Evolutionary conservation across 1,140 invertebrate species (phyloP).

Genomic region (Pseudomyrmex pallidus): DNA sequence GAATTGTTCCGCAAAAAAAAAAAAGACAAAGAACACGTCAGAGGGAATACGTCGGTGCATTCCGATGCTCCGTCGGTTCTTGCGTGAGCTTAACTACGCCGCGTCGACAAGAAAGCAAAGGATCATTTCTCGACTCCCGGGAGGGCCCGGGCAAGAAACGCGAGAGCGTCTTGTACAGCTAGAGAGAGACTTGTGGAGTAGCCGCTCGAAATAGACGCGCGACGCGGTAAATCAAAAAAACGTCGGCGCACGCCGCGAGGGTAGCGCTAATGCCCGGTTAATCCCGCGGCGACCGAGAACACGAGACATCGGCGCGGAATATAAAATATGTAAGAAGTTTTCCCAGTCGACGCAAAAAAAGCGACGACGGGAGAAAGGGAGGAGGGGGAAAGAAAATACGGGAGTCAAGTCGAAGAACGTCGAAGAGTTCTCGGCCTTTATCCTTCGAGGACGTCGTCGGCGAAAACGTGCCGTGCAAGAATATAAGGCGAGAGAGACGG

Average conservation of each 20-base stretch:
- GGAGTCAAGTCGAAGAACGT: conserved; percentile 35
- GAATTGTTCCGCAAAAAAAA: neutral
- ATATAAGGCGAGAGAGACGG: neutral
- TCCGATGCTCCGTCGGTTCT: conserved; percentile 39
- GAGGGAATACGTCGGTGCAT: conserved; percentile 42
- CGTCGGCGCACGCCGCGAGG: conserved; percentile 30
- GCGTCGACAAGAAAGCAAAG: conserved; percentile 39
- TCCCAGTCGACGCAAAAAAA: conserved; percentile 35
- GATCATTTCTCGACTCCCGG: conserved; percentile 13
- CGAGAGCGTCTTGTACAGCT: conserved; percentile 41
- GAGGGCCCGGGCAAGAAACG: conserved; percentile 11
- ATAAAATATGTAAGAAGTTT: conserved; percentile 72
- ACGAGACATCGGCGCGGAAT: conserved; percentile 42
- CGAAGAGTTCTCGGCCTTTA: conserved; percentile 40
- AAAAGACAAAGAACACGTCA: conserved; percentile 12
- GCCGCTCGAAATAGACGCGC: conserved; percentile 50
- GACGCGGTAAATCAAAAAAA: conserved; percentile 64
- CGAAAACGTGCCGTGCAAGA: conserved; percentile 43
- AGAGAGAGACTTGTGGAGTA: conserved; percentile 47
- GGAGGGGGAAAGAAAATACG: conserved; percentile 36
- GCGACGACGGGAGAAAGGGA: neutral
- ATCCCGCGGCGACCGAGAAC: conserved; percentile 40
- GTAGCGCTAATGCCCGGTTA: conserved; percentile 65
- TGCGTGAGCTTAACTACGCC: conserved; percentile 48
- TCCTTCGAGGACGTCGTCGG: conserved; percentile 20